These are phyloP conservation scores for Papilio protenor DNA, from an alignment of 2,888 invertebrate species.

Conservation along the genomic window DNA sequence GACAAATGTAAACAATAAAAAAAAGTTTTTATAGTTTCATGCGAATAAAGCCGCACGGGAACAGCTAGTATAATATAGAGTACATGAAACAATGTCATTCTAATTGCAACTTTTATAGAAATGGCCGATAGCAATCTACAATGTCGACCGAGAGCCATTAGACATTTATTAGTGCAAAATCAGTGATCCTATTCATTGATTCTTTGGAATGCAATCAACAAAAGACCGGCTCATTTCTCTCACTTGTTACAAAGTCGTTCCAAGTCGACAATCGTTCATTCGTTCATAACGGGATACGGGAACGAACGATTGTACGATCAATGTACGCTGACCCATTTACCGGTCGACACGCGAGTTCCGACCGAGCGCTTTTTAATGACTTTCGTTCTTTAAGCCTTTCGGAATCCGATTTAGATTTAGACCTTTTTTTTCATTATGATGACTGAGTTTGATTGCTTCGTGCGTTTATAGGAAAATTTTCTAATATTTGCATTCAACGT, in stretches of 20 bases:
- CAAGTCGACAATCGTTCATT: slow-evolving; percentile 45
- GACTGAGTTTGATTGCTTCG: slow-evolving; percentile 39
- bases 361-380: slow-evolving; percentile 50
- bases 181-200: slow-evolving; percentile 10
- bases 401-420: slow-evolving; percentile 43
- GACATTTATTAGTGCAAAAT: slow-evolving; percentile 11
- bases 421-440: slow-evolving; percentile 31
- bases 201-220: slow-evolving; percentile 22
- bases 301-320: slow-evolving; percentile 58
- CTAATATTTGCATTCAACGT: neutral
- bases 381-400: slow-evolving; percentile 43
- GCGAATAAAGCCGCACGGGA: no score
- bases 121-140: neutral
- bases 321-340: slow-evolving; percentile 60
- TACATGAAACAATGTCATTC: neutral
- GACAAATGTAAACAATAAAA: no score
- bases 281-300: slow-evolving; percentile 51
- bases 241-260: slow-evolving; percentile 26
- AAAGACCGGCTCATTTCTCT: slow-evolving; percentile 16
- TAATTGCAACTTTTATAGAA: slow-evolving; percentile 11
- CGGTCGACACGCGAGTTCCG: slow-evolving; percentile 49
- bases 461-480: slow-evolving; percentile 36
- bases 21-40: no score
- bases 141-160: neutral
- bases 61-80: neutral